Percentiles rank a stretch among this genome's conserved stretches.
phyloP scores from a whole-genome alignment of 2,888 invertebrate species.

The Eupithecia vulgata region DNA sequence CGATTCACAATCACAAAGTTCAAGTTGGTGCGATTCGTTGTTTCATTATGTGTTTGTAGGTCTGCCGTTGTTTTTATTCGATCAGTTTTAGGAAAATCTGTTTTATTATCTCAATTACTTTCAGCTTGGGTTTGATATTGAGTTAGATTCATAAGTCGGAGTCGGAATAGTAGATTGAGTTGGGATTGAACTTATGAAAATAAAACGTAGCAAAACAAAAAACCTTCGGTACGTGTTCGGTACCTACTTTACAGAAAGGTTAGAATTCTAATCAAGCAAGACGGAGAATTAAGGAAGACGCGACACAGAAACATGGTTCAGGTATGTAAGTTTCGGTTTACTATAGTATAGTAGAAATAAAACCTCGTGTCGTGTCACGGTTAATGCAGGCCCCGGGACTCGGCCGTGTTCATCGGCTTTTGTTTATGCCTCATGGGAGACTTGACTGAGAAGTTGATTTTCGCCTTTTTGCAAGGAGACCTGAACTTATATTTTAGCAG shows the following conservation, averaged over 20 bases:
- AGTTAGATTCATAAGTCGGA: not conserved
- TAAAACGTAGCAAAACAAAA: not conserved
- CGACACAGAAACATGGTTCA: conserved; percentile 70
- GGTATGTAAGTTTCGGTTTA: conserved; percentile 53
- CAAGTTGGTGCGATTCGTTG: no score
- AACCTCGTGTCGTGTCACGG: not conserved
- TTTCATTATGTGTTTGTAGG: no score
- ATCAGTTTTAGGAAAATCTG: no score
- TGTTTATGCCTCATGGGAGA: not conserved
- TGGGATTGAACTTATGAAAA: not conserved
- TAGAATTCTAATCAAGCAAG: conserved; percentile 7
- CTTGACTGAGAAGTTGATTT: conserved; percentile 42
- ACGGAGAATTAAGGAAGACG: conserved; percentile 10
- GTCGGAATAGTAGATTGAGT: not conserved
- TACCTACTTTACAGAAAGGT: conserved; percentile 13
- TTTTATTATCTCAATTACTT: no score
- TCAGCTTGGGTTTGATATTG: not conserved
- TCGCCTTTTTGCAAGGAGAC: not conserved
- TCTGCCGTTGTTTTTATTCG: no score
- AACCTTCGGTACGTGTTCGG: not conserved
- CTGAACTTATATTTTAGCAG: not conserved
- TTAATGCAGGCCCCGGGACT: not conserved
- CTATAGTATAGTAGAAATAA: not conserved
- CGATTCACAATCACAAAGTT: no score
- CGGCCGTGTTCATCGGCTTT: not conserved